Percentiles rank a stretch among this genome's conserved stretches.
phyloP scores from a whole-genome alignment of 2,113 vertebrate genomes.

The Mastomys natalensis region DNA sequence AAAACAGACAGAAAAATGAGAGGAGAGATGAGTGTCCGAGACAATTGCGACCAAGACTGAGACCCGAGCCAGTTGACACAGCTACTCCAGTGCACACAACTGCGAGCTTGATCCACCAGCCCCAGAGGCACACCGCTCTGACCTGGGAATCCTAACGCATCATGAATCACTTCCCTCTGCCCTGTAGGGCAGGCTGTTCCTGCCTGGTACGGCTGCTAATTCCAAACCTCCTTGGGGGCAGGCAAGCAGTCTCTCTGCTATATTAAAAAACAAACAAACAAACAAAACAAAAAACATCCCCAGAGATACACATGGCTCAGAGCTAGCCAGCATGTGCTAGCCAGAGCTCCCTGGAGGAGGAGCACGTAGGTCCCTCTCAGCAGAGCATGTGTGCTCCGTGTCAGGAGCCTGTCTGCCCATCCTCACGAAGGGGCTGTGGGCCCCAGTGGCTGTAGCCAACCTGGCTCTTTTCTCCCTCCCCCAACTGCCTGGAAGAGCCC shows the following conservation, averaged over 20 bases:
- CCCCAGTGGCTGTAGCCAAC: fast-evolving
- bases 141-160: not conserved
- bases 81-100: not conserved
- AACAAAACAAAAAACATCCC: not conserved
- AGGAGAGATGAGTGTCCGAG: not conserved
- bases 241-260: not conserved
- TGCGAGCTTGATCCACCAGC: not conserved
- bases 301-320: not conserved
- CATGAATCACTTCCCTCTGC: not conserved
- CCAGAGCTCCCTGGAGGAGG: no score
- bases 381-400: fast-evolving
- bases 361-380: not conserved
- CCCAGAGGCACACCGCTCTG: fast-evolving
- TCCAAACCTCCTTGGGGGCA: not conserved
- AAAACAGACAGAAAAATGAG: not conserved
- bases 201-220: not conserved
- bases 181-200: not conserved
- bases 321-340: no score
- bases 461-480: not conserved
- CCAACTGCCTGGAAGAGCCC: not conserved
- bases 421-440: not conserved
- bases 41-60: not conserved
- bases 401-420: not conserved
- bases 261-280: no score
- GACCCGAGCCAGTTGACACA: not conserved